Conservation (phyloP, 2,888 invertebrate genomes). For the Athalia rosae region DNA sequence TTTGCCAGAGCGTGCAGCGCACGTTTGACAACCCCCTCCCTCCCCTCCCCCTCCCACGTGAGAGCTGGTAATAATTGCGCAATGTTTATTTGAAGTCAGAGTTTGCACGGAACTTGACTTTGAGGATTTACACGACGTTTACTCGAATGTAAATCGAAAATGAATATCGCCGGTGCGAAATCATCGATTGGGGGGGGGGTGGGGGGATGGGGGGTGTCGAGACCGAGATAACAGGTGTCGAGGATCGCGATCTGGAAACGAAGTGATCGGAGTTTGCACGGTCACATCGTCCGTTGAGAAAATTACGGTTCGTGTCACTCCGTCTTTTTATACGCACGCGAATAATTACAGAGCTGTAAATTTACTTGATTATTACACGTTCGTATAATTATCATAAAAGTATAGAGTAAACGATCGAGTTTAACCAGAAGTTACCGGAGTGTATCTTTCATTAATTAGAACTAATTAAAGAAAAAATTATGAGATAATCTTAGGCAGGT, state of each 20-base stretch:
- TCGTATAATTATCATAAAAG: slow-evolving; percentile 24
- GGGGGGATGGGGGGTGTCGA: no score
- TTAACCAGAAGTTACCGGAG: slow-evolving; percentile 8
- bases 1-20: neutral
- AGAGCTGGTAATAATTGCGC: slow-evolving; percentile 42
- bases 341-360: neutral
- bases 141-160: slow-evolving; percentile 17
- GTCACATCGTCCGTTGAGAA: neutral
- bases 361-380: slow-evolving; percentile 35
- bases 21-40: slow-evolving; percentile 43
- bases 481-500: no score
- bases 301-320: neutral
- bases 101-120: slow-evolving; percentile 36
- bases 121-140: slow-evolving; percentile 18
- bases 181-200: neutral
- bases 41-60: no score
- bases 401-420: slow-evolving; percentile 22
- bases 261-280: neutral
- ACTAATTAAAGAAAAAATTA: slow-evolving; percentile 20
- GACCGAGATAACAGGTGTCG: neutral
- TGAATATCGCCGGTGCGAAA: neutral
- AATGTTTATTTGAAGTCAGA: slow-evolving; percentile 41
- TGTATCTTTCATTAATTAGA: slow-evolving; percentile 26
- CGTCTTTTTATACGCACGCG: neutral
- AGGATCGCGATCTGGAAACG: neutral